phyloP scores from a whole-genome alignment of 1,140 invertebrate species.

The Tetramorium parvispinum region DNA sequence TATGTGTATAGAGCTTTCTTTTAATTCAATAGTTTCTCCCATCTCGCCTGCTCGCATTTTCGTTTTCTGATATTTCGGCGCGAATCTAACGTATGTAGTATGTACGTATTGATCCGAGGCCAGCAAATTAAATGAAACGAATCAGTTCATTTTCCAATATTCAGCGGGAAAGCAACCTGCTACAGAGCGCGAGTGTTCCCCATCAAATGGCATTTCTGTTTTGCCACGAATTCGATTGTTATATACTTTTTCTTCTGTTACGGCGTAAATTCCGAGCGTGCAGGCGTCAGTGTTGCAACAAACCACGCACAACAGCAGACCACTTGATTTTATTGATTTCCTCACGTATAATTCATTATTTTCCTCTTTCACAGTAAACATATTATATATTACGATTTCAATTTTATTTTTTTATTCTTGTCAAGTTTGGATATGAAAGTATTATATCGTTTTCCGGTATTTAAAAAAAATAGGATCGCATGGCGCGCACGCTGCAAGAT shows the following conservation, averaged over 20 bases:
- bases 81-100: background rate
- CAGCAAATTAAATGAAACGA: slow-evolving; percentile 56
- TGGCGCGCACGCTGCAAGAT: background rate
- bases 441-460: background rate
- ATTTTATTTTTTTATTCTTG: background rate
- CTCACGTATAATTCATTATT: slow-evolving; percentile 1
- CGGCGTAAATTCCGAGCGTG: background rate
- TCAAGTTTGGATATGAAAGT: background rate
- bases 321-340: slow-evolving; percentile 5
- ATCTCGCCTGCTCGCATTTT: background rate
- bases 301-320: background rate
- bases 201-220: slow-evolving; percentile 36
- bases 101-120: slow-evolving; percentile 21
- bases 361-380: background rate
- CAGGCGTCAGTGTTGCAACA: background rate
- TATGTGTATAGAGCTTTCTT: background rate
- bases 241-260: background rate
- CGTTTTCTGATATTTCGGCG: background rate
- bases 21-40: background rate
- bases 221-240: slow-evolving; percentile 27
- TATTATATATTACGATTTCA: background rate
- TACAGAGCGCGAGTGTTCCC: background rate
- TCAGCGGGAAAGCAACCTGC: background rate
- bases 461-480: background rate
- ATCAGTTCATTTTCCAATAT: slow-evolving; percentile 49